Base-by-base conservation (phyloP, 2,113 vertebrate genomes). In the Hyperopisus bebe region DNA sequence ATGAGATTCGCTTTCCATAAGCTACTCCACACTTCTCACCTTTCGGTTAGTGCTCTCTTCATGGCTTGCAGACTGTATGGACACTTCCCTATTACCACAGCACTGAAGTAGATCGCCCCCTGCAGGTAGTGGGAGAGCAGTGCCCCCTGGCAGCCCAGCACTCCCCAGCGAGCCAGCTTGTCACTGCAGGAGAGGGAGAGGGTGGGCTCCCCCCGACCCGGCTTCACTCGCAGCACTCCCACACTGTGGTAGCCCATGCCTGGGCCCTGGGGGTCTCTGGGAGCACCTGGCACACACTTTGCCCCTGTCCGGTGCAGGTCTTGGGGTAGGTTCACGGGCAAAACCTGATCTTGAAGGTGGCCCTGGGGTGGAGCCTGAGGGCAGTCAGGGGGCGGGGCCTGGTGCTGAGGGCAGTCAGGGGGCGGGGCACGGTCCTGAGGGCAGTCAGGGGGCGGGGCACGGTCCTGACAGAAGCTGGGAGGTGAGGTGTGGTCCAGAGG, bases 111-210 rank as follows among this genome's bases (percentile, higher is more conserved):
- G 50, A 99, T 74, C 0, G 97, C 97, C 90, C 93, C 93, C 91
- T 98, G 95, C 17, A 99, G 95, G 93, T 97, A 98, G 92, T 98
- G 98, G 94, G 96, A 96, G 90, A 99, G 93, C 88, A 99, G 96
- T 3, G 98, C 98, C 0, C 98, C 98, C 90, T 99, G 98, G 93
- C 97, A 97, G 21, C 98, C 98, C 1, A 99, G 93, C 53, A 97
- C 95, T 0, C 95, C 96, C 98, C 97, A 98, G 46, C 97, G 96
- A 48, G 97, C 95, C 91, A 98, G 86, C 92, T 99, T 99, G 93
- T 99, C 98, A 1, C 98, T 99, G 94, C 98, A 99, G 90, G 97
- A 99, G 92, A 99, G 97, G 21, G 98, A 99, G 62, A 95, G 91
- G 0, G 98, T 99, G 9, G 95, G 96, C 87, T 97, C 96, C 42